Evolutionary conservation across 2,797 vertebrate genomes (phyloP).

Genomic region (Geotria australis): DNA sequence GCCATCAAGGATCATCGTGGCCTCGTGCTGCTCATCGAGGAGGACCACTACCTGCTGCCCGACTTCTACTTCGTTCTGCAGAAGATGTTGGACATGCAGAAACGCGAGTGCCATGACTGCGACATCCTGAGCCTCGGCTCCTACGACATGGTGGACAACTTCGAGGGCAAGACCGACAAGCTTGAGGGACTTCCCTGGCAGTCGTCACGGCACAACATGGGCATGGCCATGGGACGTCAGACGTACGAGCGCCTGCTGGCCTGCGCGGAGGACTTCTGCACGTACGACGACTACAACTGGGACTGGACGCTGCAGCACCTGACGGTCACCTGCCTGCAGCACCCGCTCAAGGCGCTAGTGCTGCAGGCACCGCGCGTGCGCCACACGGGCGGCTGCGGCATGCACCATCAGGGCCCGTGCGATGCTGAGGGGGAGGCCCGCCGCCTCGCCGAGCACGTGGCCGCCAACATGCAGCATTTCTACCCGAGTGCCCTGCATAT

Average conservation of each 20-base stretch:
- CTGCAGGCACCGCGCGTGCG: slow-evolving; percentile 18
- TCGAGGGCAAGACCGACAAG: slow-evolving; percentile 10
- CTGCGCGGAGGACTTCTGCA: slow-evolving; percentile 21
- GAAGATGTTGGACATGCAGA: slow-evolving; percentile 10
- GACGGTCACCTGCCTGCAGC: slow-evolving; percentile 22
- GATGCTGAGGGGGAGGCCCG: slow-evolving; percentile 11
- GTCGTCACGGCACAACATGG: slow-evolving; percentile 26
- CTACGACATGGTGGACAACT: slow-evolving; percentile 10
- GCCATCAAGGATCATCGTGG: slow-evolving; percentile 16
- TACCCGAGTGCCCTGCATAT: slow-evolving; percentile 11
- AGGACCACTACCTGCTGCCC: slow-evolving; percentile 29
- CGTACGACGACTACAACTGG: slow-evolving; percentile 43
- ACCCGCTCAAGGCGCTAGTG: slow-evolving; percentile 19
- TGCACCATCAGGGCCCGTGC: slow-evolving; percentile 19
- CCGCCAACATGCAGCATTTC: slow-evolving; percentile 6
- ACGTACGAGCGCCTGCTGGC: slow-evolving; percentile 33
- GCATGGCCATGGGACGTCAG: slow-evolving; percentile 20
- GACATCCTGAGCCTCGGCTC: slow-evolving; percentile 21
- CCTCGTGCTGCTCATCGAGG: slow-evolving; percentile 19
- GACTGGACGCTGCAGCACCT: slow-evolving; percentile 36
- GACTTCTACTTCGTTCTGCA: slow-evolving; percentile 20
- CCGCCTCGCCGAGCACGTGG: slow-evolving; percentile 7
- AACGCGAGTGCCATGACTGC: slow-evolving; percentile 13
- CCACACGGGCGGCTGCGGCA: slow-evolving; percentile 25
- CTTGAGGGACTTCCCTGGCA: slow-evolving; percentile 17